phyloP scores from a whole-genome alignment of 2,797 vertebrate genomes.

The Enteromius fasciolatus region DNA sequence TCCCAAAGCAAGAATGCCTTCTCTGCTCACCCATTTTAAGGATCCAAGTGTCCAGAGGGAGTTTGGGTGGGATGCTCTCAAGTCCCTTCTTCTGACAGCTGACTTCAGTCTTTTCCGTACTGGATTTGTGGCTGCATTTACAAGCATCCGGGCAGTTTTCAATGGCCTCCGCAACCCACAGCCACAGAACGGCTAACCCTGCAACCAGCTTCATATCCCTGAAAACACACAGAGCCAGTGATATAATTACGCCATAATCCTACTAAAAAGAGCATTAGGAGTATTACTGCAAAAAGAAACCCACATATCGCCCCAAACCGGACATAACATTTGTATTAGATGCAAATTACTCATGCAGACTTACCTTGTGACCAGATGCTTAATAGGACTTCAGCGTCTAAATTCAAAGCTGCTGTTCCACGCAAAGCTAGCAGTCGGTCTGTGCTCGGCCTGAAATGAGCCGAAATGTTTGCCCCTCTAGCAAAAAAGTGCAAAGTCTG shows the following conservation, averaged over 20 bases:
- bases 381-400: not conserved
- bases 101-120: conserved; percentile 73
- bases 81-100: conserved; percentile 76
- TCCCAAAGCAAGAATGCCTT: not conserved
- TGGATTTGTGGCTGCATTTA: conserved; percentile 69
- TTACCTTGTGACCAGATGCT: conserved; percentile 41
- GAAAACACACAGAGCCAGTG: conserved; percentile 32
- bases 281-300: conserved; percentile 19
- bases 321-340: conserved; percentile 10
- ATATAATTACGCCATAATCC: conserved; percentile 55
- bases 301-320: conserved; percentile 32
- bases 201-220: conserved; percentile 54
- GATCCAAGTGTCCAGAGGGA: conserved; percentile 77
- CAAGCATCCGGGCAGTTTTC: conserved; percentile 71
- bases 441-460: conserved; percentile 40
- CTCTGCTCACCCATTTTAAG: conserved; percentile 74
- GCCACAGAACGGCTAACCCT: conserved; percentile 40
- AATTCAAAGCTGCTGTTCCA: conserved; percentile 8
- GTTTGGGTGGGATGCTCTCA: conserved; percentile 67
- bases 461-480: conserved; percentile 27
- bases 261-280: conserved; percentile 34
- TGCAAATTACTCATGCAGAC: conserved; percentile 23
- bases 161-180: conserved; percentile 60
- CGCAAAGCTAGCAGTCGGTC: not conserved
- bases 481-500: conserved; percentile 44